Evolutionary conservation across 92 coral and sea anemone genomes (phyloP).

Genomic region (Zoanthus solanderi): DNA sequence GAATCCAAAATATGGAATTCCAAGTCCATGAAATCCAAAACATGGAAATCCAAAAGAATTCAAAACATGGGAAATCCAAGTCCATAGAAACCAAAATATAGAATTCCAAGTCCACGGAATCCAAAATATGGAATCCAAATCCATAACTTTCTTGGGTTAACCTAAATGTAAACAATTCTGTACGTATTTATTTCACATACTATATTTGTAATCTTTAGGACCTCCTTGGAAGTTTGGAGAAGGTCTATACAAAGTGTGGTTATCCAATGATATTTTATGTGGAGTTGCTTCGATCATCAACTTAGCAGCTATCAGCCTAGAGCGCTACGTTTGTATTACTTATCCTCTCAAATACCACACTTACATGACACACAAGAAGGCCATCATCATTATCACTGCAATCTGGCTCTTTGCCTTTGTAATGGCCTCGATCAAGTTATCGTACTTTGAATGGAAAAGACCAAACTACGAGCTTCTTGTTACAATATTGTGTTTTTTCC

Average conservation of each 20-base stretch:
- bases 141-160: not conserved
- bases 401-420: slow-evolving; percentile 84
- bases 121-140: not conserved
- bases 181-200: not conserved
- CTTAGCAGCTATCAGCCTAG: slow-evolving; percentile 91
- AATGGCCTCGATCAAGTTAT: slow-evolving; percentile 76
- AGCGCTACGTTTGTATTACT: slow-evolving; percentile 89
- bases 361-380: slow-evolving; percentile 80
- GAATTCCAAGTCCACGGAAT: not conserved
- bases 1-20: no score
- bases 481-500: slow-evolving; percentile 79
- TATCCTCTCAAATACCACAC: slow-evolving; percentile 89
- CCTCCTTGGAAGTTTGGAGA: slow-evolving; percentile 45
- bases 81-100: not conserved
- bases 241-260: slow-evolving; percentile 74
- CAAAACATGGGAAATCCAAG: no score
- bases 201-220: slow-evolving; percentile 2
- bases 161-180: not conserved
- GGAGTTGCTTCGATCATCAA: slow-evolving; percentile 91
- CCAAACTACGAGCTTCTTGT: slow-evolving; percentile 85
- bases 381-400: slow-evolving; percentile 66
- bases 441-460: slow-evolving; percentile 70
- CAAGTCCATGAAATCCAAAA: no score
- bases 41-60: no score
- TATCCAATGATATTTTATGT: slow-evolving; percentile 85